phyloP scores from a whole-genome alignment of 2,113 vertebrate genomes.

The Oriolus oriolus region DNA sequence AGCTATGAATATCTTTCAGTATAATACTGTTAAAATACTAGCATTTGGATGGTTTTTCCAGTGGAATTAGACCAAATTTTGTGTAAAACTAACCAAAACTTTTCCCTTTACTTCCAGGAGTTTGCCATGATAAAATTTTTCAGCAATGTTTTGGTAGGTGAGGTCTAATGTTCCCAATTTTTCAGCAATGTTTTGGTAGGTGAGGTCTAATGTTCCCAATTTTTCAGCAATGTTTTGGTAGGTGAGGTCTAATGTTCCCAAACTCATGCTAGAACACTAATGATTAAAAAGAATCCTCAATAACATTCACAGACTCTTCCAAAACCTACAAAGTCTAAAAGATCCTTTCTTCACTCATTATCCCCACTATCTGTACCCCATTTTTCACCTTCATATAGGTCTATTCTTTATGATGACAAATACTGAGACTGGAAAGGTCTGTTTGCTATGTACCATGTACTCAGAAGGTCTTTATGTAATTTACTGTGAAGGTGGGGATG shows the following conservation, averaged over 20 bases:
- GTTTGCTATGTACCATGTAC: background rate
- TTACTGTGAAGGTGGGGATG: background rate
- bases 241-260: background rate
- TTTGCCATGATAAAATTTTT: background rate
- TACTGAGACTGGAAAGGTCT: background rate
- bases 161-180: background rate
- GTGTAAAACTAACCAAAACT: background rate
- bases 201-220: background rate
- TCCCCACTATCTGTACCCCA: background rate
- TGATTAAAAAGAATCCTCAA: background rate
- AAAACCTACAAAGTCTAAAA: background rate
- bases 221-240: background rate
- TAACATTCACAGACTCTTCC: background rate
- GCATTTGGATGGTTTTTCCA: rapidly evolving
- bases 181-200: background rate
- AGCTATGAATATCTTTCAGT: background rate
- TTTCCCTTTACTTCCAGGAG: background rate
- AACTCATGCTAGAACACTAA: background rate
- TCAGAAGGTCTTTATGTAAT: background rate
- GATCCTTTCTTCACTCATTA: background rate
- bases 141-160: background rate
- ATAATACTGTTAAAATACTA: background rate
- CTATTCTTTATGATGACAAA: background rate
- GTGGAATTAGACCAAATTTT: background rate
- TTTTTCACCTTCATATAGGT: background rate